Evolutionary conservation across 2,888 invertebrate species (phyloP).

Genomic region (Acronicta leporina): DNA sequence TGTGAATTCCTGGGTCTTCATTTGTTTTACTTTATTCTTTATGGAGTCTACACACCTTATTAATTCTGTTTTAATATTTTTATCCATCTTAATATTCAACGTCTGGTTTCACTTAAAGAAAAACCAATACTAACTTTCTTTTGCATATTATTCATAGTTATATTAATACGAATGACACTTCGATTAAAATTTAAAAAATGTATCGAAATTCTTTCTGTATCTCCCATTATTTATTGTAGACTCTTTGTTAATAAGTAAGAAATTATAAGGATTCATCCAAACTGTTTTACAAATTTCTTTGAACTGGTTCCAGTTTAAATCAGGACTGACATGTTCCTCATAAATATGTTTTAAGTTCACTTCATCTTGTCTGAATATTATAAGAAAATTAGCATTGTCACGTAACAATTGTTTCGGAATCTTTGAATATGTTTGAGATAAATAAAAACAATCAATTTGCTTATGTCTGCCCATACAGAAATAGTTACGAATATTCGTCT

Average conservation of each 20-base stretch:
- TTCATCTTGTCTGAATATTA: conserved; percentile 8
- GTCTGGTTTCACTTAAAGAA: too few species aligned
- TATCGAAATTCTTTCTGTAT: conserved; percentile 1
- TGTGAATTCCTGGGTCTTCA: background rate
- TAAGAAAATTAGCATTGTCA: conserved; percentile 2
- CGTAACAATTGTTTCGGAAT: conserved; percentile 25
- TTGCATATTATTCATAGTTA: conserved; percentile 4
- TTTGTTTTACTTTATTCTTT: conserved; percentile 6
- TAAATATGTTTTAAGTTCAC: background rate
- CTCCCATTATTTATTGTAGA: conserved; percentile 10
- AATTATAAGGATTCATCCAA: conserved; percentile 4
- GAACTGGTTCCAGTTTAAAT: conserved; percentile 9
- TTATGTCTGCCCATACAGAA: too few species aligned
- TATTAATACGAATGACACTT: background rate
- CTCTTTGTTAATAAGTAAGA: conserved; percentile 10
- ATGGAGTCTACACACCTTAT: background rate
- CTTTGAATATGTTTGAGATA: conserved; percentile 52
- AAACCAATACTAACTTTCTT: conserved; percentile 3
- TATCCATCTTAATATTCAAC: background rate
- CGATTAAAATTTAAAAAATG: conserved; percentile 1
- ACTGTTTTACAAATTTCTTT: conserved; percentile 16
- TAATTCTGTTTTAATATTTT: background rate
- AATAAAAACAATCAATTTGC: conserved; percentile 45
- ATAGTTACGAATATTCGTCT: conserved; percentile 27
- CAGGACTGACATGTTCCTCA: conserved; percentile 8